These are phyloP conservation scores for Diarsia dahlii DNA, from an alignment of 2,888 invertebrate species.

Conservation along the genomic window DNA sequence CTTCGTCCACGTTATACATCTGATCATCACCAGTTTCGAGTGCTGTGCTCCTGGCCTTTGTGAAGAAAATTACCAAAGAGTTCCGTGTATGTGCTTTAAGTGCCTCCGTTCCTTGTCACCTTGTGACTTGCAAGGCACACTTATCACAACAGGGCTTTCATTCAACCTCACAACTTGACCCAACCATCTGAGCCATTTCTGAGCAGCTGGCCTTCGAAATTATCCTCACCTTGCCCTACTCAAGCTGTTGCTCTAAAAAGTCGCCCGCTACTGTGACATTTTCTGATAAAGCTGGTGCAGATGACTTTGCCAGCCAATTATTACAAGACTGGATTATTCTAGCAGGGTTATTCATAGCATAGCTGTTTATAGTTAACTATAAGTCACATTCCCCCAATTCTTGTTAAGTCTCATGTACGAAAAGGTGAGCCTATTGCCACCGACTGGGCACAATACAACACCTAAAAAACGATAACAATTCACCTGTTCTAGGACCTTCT, in stretches of 20 bases:
- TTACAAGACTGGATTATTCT: not conserved
- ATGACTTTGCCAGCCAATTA: too few species aligned
- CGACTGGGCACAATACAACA: not conserved
- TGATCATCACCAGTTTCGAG: not conserved
- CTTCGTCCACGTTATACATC: not conserved
- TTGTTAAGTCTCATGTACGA: not conserved
- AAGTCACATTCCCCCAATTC: not conserved
- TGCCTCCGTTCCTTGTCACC: not conserved
- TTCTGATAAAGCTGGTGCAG: too few species aligned
- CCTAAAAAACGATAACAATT: too few species aligned
- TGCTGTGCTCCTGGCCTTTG: not conserved
- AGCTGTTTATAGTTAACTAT: too few species aligned
- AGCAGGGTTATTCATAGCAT: too few species aligned
- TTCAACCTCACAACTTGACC: not conserved
- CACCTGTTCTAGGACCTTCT: too few species aligned
- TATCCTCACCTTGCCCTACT: too few species aligned
- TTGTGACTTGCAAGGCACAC: too few species aligned
- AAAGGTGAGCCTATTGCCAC: not conserved
- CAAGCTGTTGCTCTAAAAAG: not conserved
- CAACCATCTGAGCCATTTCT: not conserved
- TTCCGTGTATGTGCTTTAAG: not conserved
- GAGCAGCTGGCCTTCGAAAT: too few species aligned
- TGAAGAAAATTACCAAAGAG: not conserved
- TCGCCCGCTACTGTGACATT: not conserved
- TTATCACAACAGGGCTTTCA: not conserved